phyloP scores from a whole-genome alignment of 2,797 vertebrate species.

The Chelonia mydas region DNA sequence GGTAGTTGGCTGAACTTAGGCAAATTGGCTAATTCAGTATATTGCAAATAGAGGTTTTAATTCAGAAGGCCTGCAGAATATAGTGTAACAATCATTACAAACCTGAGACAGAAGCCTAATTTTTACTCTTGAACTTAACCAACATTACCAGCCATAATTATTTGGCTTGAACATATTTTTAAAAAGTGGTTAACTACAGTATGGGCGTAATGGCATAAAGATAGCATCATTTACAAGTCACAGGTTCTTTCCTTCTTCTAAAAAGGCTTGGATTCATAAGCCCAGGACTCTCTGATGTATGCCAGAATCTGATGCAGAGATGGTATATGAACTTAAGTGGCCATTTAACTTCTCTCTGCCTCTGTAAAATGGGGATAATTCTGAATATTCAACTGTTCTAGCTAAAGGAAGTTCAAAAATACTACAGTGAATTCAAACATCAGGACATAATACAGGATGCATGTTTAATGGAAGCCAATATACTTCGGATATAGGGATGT shows the following conservation, averaged over 20 bases:
- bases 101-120: neutral
- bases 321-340: neutral
- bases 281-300: neutral
- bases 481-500: slow-evolving; percentile 4
- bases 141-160: neutral
- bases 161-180: neutral
- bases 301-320: neutral
- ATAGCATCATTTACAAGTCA: fast-evolving
- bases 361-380: slow-evolving; percentile 28
- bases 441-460: slow-evolving; percentile 3
- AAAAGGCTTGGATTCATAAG: neutral
- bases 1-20: neutral
- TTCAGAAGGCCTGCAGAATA: neutral
- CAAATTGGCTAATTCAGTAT: slow-evolving; percentile 32
- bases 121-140: neutral
- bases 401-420: slow-evolving; percentile 26
- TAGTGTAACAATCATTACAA: neutral
- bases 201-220: neutral
- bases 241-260: neutral
- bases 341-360: neutral
- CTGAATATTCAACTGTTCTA: slow-evolving; percentile 3
- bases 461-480: neutral
- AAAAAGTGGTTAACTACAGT: neutral
- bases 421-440: neutral
- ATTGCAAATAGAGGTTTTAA: neutral